Evolutionary conservation across 2,888 invertebrate species (phyloP), one percentile per base, ranked within the genome.

Genomic region (Pandemis cinnamomeana): DNA sequence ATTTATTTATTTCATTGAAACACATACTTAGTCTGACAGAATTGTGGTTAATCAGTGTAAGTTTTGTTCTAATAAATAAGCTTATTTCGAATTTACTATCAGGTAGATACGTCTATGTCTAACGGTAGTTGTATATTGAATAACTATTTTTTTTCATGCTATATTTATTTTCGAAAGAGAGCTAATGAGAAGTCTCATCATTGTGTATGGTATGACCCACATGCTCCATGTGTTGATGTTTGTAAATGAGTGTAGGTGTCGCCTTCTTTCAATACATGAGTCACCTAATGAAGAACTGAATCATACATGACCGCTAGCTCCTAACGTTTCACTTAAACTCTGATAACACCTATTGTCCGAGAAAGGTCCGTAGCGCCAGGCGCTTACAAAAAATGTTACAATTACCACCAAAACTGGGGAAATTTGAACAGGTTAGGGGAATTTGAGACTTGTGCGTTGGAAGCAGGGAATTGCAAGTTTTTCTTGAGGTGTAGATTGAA

Each of bases 241-340:
- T 58, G 11, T 58, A 58, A 78, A 80, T 78, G 71, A 77, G 67
- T 70, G 68, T 69, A 73, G 73, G 73, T 75, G 69, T 71, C 78
- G 77, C 75, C 72, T 75, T 79, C 75, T 75, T 58, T 58, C 58
- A 58, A 11, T 48, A 64, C 27, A 77, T 90, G 90, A 90, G 81
- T 91, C 91, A 91, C 74, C 77, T 76, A 77, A 77, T 76, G 68
- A 79, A 76, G 78, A 79, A 72, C 83, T 91, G 92, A 91, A 85
- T 91, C 90, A 80, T 77, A 78, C 80, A 80, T 76, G 79, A 88
- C 90, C 86, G 89, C 87, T 91, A 89, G 79, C 80, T 85, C 83
- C 83, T 89, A 88, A 88, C 84, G 82, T 88, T 89, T 83, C 80
- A 83, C 83, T 80, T 87, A 90, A 87, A 89, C 85, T 75, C 78